These are phyloP conservation scores for Palloptera scutellata DNA, from an alignment of 2,888 invertebrate genomes.

Conservation along the genomic window DNA sequence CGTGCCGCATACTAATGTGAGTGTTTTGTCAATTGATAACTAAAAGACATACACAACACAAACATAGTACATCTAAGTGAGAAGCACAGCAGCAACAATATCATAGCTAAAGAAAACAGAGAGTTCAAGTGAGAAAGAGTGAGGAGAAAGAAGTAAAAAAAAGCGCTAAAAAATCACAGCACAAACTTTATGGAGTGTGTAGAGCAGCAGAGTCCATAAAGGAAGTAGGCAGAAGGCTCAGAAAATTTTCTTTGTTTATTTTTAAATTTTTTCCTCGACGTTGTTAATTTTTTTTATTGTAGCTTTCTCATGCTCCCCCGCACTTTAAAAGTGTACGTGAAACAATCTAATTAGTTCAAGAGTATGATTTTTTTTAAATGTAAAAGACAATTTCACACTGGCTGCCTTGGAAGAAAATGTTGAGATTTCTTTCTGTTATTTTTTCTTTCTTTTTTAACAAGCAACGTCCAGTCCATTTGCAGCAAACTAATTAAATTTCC, in stretches of 20 bases:
- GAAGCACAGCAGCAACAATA: too few relatives aligned
- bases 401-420: conserved; percentile 1
- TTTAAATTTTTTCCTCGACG: neutral
- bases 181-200: conserved; percentile 29
- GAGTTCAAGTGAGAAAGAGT: conserved; percentile 36
- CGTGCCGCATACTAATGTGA: conserved; percentile 51
- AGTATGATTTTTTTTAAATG: conserved; percentile 16
- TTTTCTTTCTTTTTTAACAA: too few relatives aligned
- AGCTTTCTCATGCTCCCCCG: neutral
- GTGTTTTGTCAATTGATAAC: conserved; percentile 53
- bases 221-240: neutral
- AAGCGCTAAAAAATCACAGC: conserved; percentile 7
- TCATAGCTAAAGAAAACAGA: conserved; percentile 11
- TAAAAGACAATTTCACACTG: conserved; percentile 28
- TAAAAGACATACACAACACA: conserved; percentile 45
- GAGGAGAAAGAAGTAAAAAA: conserved; percentile 10
- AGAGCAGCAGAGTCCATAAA: conserved; percentile 23
- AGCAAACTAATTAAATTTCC: conserved; percentile 36
- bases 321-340: conserved; percentile 18
- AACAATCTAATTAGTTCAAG: conserved; percentile 38
- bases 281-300: neutral
- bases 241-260: neutral
- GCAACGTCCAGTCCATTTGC: conserved; percentile 27
- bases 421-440: too few relatives aligned
- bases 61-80: conserved; percentile 53